Percentiles rank a stretch among this genome's conserved stretches.
Conservation (phyloP, 2,888 invertebrate species). For the Pollenia labialis region DNA sequence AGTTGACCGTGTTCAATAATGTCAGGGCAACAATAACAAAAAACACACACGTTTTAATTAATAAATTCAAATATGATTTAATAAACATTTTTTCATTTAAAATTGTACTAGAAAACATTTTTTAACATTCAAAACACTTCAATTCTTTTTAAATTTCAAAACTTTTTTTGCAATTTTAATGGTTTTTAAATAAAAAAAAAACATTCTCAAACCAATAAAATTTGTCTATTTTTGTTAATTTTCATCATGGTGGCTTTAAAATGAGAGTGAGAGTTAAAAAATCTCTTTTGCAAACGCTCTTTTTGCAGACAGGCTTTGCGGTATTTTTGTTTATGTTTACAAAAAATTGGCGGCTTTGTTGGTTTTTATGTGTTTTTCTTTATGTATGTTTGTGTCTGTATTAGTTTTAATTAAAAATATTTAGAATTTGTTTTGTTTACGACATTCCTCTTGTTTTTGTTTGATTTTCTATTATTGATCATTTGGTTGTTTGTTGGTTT, state of each 20-base stretch:
- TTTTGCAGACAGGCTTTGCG: not conserved
- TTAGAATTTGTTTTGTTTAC: conserved; percentile 45
- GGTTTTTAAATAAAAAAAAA: not conserved
- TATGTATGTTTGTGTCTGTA: not conserved
- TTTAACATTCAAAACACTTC: not conserved
- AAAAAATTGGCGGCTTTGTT: not conserved
- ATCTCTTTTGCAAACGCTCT: not conserved
- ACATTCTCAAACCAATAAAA: no score
- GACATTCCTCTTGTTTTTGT: not conserved
- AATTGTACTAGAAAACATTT: not conserved
- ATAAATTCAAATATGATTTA: conserved; percentile 1
- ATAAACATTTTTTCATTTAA: not conserved
- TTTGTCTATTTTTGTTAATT: not conserved
- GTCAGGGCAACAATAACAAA: conserved; percentile 24
- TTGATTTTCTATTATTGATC: not conserved
- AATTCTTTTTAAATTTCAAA: not conserved
- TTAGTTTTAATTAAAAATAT: conserved; percentile 22
- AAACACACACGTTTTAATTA: conserved; percentile 24
- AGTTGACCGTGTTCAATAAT: conserved; percentile 18
- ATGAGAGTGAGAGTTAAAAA: not conserved
- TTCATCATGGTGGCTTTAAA: not conserved
- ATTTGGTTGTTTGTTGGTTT: not conserved
- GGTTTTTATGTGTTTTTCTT: not conserved
- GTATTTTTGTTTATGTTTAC: conserved; percentile 9
- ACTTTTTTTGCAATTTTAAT: not conserved